phyloP scores from a whole-genome alignment of 92 coral and sea anemone species.

The Epizoanthus rinbou region DNA sequence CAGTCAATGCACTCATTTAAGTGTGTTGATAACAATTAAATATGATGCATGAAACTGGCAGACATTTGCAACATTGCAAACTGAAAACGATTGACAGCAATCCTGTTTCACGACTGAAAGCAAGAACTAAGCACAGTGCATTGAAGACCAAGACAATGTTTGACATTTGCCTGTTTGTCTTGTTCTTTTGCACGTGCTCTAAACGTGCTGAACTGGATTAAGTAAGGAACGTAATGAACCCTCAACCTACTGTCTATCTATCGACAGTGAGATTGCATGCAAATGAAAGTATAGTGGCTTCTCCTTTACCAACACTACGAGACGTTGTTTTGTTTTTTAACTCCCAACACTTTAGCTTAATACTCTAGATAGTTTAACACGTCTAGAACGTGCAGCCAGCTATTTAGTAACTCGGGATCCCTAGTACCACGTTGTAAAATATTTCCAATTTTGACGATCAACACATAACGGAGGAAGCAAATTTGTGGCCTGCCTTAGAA shows the following conservation, averaged over 20 bases:
- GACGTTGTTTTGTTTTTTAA: not conserved
- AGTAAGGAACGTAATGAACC: too few relatives aligned
- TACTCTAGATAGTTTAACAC: not conserved
- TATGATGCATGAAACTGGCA: not conserved
- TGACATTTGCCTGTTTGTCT: not conserved
- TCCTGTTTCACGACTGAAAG: not conserved
- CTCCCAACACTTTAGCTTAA: not conserved
- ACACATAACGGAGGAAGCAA: not conserved
- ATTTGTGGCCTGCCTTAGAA: not conserved
- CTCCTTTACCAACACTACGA: not conserved
- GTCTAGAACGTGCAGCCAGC: not conserved
- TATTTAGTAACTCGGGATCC: not conserved
- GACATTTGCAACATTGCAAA: conserved; percentile 8
- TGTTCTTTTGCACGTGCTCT: not conserved
- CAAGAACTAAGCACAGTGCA: not conserved
- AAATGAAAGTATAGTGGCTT: not conserved
- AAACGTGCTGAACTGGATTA: too few relatives aligned
- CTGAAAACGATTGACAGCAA: not conserved
- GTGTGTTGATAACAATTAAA: not conserved
- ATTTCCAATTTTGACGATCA: conserved; percentile 3
- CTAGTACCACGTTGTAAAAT: not conserved
- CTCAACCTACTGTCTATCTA: not conserved
- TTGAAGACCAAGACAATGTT: not conserved
- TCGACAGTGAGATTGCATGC: not conserved
- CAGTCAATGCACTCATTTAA: not conserved